phyloP scores from a whole-genome alignment of 1,140 invertebrate genomes.

The Macrobrachium nipponense region DNA sequence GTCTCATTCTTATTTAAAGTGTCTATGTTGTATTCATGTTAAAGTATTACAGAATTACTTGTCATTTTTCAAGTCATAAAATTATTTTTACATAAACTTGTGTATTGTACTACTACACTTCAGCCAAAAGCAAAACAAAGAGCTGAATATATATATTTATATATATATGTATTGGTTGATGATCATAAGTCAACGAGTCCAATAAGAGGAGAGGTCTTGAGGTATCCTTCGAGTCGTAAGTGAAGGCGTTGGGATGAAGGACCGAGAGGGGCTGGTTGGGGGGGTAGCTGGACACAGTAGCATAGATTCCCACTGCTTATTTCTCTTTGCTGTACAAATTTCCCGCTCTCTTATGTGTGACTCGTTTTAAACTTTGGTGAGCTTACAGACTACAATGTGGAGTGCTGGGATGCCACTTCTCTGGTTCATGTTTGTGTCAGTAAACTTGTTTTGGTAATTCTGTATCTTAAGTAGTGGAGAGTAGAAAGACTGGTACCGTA shows the following conservation, averaged over 20 bases:
- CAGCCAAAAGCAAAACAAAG: neutral
- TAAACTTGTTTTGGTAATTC: slow-evolving; percentile 44
- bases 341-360: slow-evolving; percentile 49
- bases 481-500: slow-evolving; percentile 47
- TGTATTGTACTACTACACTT: slow-evolving; percentile 5
- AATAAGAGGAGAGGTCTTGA: neutral
- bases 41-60: neutral
- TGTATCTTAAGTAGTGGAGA: slow-evolving; percentile 50
- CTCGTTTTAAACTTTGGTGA: slow-evolving; percentile 40
- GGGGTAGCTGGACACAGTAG: slow-evolving; percentile 56
- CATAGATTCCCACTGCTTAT: slow-evolving; percentile 55
- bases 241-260: slow-evolving; percentile 19
- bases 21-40: no score
- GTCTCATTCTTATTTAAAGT: slow-evolving; percentile 2
- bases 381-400: slow-evolving; percentile 40
- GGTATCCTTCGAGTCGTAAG: slow-evolving; percentile 5
- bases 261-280: slow-evolving; percentile 51
- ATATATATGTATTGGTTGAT: neutral
- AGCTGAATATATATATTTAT: neutral
- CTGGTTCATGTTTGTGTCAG: slow-evolving; percentile 51
- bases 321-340: slow-evolving; percentile 56
- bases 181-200: neutral
- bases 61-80: neutral
- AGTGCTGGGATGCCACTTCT: slow-evolving; percentile 37
- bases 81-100: neutral